Percentiles rank a stretch among this genome's conserved stretches.
These are phyloP conservation scores for Ephestia elutella DNA, from an alignment of 1,140 invertebrate species.

Conservation along the genomic window DNA sequence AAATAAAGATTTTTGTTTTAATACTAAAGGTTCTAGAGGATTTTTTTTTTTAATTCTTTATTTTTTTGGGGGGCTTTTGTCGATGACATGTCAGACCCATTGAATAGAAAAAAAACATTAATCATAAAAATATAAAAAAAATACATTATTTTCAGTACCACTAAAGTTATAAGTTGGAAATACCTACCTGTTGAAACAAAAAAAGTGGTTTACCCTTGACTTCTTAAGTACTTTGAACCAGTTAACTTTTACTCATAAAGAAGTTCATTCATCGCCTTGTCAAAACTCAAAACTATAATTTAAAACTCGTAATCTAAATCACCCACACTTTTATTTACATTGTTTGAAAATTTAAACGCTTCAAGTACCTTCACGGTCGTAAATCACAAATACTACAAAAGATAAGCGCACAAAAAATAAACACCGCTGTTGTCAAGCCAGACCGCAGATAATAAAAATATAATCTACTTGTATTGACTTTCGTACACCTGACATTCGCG, in stretches of 20 bases:
- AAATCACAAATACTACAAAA: constrained; percentile 15
- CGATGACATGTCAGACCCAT: too few relatives aligned
- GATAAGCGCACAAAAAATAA: constrained; percentile 31
- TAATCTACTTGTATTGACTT: constrained; percentile 48
- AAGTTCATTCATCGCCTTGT: background rate
- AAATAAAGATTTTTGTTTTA: too few relatives aligned
- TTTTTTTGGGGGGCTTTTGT: too few relatives aligned
- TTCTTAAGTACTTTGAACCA: background rate
- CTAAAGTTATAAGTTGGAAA: too few relatives aligned
- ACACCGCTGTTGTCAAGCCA: constrained; percentile 28
- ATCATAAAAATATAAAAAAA: too few relatives aligned
- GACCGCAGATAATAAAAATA: constrained; percentile 43
- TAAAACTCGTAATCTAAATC: background rate
- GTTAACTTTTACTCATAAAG: background rate
- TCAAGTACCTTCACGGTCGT: background rate
- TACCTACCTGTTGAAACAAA: too few relatives aligned
- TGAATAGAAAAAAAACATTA: too few relatives aligned
- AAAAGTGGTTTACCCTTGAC: background rate
- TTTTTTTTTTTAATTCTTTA: too few relatives aligned
- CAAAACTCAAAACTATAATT: background rate
- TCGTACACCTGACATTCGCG: constrained; percentile 57
- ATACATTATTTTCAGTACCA: too few relatives aligned
- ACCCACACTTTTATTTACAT: background rate
- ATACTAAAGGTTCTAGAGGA: too few relatives aligned
- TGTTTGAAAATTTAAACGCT: background rate